These are phyloP conservation scores for Toxotes lorentzi DNA, from an alignment of 2,797 vertebrate genomes.

Conservation along the genomic window DNA sequence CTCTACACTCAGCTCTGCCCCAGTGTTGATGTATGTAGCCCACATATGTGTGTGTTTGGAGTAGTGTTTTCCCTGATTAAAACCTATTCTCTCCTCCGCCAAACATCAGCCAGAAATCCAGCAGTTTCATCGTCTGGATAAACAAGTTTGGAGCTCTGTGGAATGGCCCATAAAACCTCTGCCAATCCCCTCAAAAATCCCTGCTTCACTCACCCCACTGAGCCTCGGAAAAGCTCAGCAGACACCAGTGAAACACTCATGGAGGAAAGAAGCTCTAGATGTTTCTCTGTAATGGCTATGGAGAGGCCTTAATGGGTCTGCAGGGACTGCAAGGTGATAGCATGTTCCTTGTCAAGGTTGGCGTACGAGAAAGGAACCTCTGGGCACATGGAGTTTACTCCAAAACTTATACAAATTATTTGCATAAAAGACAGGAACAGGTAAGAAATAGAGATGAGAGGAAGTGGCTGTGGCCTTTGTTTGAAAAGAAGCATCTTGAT, in stretches of 20 bases:
- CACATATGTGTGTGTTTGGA: slow-evolving; percentile 5
- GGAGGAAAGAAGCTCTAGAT: not conserved
- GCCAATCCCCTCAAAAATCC: slow-evolving; percentile 57
- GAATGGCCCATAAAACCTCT: slow-evolving; percentile 52
- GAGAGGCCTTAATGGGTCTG: not conserved
- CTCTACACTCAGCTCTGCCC: slow-evolving; percentile 26
- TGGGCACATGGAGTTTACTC: too few species aligned
- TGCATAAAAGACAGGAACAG: too few species aligned
- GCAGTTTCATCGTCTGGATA: slow-evolving; percentile 50
- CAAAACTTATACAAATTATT: too few species aligned
- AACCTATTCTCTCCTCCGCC: slow-evolving; percentile 23
- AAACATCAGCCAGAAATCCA: slow-evolving; percentile 47
- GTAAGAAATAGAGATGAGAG: too few species aligned
- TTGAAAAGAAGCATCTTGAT: not conserved
- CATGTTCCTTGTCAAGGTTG: not conserved
- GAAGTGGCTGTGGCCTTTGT: not conserved
- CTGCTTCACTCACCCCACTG: slow-evolving; percentile 19
- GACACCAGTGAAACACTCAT: slow-evolving; percentile 20
- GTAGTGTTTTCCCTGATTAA: slow-evolving; percentile 43
- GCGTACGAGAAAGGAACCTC: too few species aligned
- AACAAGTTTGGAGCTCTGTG: slow-evolving; percentile 43
- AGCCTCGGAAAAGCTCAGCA: slow-evolving; percentile 37
- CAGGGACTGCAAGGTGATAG: not conserved
- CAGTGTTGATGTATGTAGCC: slow-evolving; percentile 39
- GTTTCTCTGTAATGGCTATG: not conserved